Evolutionary conservation across 2,797 vertebrate species (phyloP).

Genomic region (Galagoides demidoff): DNA sequence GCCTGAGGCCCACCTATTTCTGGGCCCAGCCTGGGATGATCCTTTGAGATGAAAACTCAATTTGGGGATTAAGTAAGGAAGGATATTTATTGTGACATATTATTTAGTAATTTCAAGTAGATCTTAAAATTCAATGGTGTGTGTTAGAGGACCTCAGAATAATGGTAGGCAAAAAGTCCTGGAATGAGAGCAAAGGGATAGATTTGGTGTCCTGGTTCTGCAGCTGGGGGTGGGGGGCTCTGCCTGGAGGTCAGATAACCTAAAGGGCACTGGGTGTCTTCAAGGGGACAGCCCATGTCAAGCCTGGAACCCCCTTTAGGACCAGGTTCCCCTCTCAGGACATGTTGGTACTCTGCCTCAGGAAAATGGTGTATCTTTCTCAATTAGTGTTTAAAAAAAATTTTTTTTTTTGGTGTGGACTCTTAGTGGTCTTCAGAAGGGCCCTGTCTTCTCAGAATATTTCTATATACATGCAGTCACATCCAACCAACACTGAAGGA

Average conservation of each 20-base stretch:
- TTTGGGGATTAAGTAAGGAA: neutral
- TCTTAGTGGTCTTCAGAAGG: neutral
- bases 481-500: neutral
- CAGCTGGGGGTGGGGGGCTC: neutral
- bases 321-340: neutral
- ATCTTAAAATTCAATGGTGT: neutral
- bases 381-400: neutral
- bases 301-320: neutral
- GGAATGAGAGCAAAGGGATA: neutral
- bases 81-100: neutral
- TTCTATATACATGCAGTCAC: neutral
- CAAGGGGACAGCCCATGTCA: fast-evolving
- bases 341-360: too few species aligned
- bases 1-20: neutral
- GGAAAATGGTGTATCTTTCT: neutral
- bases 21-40: neutral
- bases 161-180: neutral
- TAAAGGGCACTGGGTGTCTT: neutral
- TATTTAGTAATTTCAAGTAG: neutral
- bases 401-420: neutral
- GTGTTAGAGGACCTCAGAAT: neutral
- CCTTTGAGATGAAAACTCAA: neutral
- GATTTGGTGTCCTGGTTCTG: neutral
- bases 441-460: neutral
- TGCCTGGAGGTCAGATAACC: neutral